Evolutionary conservation across 2,113 vertebrate genomes (phyloP).

Genomic region (Notechis scutatus): DNA sequence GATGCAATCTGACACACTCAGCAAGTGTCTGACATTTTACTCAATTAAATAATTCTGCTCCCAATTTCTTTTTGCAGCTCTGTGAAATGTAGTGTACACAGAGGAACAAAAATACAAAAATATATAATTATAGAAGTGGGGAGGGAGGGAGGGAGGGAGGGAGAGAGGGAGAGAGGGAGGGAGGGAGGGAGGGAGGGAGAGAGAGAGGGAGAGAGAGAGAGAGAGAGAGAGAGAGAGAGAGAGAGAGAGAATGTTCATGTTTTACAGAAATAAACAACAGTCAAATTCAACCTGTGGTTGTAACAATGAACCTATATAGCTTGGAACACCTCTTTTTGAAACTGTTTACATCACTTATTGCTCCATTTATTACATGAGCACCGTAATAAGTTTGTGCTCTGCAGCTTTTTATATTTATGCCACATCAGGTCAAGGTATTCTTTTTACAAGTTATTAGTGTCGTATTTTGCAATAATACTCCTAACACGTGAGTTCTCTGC

Average conservation of each 20-base stretch:
- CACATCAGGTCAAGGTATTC: background rate
- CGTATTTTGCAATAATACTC: too few species aligned
- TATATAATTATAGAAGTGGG: background rate
- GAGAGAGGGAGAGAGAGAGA: too few species aligned
- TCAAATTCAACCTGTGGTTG: background rate
- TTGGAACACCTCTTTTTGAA: background rate
- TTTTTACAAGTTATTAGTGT: background rate
- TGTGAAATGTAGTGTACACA: background rate
- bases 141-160: rapidly evolving
- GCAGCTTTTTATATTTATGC: background rate
- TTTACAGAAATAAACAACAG: background rate
- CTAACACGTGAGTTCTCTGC: too few species aligned
- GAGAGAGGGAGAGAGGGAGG: too few species aligned
- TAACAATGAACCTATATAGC: background rate
- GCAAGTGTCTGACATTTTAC: background rate
- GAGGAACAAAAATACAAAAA: background rate
- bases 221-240: background rate
- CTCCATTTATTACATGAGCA: background rate
- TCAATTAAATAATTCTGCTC: background rate
- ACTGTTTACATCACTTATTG: background rate
- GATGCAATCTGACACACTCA: background rate
- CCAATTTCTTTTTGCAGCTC: background rate
- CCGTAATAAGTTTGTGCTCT: background rate
- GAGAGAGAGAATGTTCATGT: background rate
- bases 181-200: too few species aligned